Evolutionary conservation across 2,797 vertebrate genomes (phyloP), one percentile per base, ranked within the genome.

Genomic region (Falco columbarius): DNA sequence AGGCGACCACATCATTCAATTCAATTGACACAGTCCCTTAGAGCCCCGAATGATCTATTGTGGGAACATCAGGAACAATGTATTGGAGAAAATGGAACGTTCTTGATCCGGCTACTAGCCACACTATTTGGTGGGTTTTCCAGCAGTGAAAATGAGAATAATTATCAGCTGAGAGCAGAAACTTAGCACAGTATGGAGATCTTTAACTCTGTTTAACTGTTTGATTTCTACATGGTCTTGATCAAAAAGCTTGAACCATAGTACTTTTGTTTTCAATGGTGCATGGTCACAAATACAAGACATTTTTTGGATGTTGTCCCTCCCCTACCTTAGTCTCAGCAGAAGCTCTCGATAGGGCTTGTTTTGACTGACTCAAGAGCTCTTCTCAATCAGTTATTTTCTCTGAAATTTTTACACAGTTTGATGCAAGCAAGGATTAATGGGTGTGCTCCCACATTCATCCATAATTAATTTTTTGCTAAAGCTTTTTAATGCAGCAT

Each of bases 41-140:
- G 81, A 96, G 84, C 89, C 56, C 79, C 49, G 72, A 94, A 46
- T 96, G 96, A 96, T 96, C 86, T 96, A 91, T 95, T 95, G 95
- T 96, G 95, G 90, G 94, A 97, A 95, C 89, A 94, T 93, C 93
- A 94, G 72, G 89, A 81, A 40, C 90, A 88, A 32, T 3, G 7
- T 89, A 56, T 55, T 88, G 95, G 79, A 55, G 86, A 91, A 96
- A 97, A 93, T 68, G 21, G 89, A 81, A 94, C 21, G 90, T 91
- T 96, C 92, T 81, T 94, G 94, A 88, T 95, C 81, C 79, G 40
- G 9, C 51, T 82, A 32, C 49, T 66, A 75, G 54, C 75, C 46
- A 10, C 0, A 0, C 82, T 89, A 49, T 77, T 93, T 3, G 7
- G 66, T 83, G 34, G 30, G 54, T 70, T 96, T 96, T 92, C 75